Evolutionary conservation across 2,888 invertebrate genomes (phyloP).

Genomic region (Monochamus alternatus): DNA sequence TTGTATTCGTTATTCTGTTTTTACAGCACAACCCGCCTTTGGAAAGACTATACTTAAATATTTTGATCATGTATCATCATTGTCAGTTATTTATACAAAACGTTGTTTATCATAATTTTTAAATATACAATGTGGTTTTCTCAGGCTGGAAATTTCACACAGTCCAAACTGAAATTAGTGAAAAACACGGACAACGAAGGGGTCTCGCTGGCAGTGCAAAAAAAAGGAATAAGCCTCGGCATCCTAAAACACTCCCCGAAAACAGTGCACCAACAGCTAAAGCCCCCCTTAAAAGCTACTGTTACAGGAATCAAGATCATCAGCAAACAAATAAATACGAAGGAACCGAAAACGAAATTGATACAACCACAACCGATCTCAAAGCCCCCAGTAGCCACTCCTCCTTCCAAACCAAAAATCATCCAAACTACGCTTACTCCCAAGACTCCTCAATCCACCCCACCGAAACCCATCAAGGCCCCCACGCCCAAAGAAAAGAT

Average conservation of each 20-base stretch:
- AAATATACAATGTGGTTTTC: background rate
- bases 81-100: background rate
- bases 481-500: slow-evolving; percentile 57
- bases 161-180: slow-evolving; percentile 67
- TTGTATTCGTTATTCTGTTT: too few relatives aligned
- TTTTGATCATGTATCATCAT: too few relatives aligned
- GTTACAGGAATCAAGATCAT: slow-evolving; percentile 43
- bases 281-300: slow-evolving; percentile 33
- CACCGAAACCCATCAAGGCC: slow-evolving; percentile 37
- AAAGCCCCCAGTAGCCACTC: slow-evolving; percentile 45
- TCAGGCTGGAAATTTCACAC: slow-evolving; percentile 59
- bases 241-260: slow-evolving; percentile 66
- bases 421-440: slow-evolving; percentile 57
- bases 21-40: too few relatives aligned
- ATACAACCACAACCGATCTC: slow-evolving; percentile 63
- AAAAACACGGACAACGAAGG: slow-evolving; percentile 66
- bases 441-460: slow-evolving; percentile 54
- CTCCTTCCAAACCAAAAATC: slow-evolving; percentile 60
- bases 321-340: slow-evolving; percentile 61
- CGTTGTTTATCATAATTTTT: background rate
- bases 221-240: slow-evolving; percentile 66
- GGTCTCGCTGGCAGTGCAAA: slow-evolving; percentile 66
- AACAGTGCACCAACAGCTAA: slow-evolving; percentile 38
- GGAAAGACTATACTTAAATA: too few relatives aligned
- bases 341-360: slow-evolving; percentile 66